Conservation (phyloP, 2,113 vertebrate genomes). For the Ancistrus triradiatus region DNA sequence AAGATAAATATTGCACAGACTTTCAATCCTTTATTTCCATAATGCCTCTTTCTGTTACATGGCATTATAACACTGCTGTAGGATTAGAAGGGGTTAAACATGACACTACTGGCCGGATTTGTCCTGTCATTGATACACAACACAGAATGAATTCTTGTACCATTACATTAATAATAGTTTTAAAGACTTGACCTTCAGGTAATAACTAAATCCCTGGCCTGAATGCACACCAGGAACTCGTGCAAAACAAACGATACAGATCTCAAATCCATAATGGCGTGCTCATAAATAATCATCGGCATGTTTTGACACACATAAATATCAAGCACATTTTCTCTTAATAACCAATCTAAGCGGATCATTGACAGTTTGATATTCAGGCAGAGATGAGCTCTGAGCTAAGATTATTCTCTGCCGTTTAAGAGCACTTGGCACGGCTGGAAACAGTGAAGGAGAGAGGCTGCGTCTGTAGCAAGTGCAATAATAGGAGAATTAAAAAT, state of each 20-base stretch:
- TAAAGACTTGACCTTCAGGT: conserved; percentile 5
- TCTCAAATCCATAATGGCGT: not conserved
- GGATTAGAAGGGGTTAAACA: too few species aligned
- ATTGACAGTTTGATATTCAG: conserved; percentile 51
- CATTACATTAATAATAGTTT: conserved; percentile 1
- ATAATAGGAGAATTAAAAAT: conserved; percentile 73
- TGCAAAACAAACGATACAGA: not conserved
- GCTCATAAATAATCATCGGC: conserved; percentile 22
- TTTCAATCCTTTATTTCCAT: too few species aligned
- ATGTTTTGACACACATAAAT: conserved; percentile 1
- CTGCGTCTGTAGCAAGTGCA: conserved; percentile 55
- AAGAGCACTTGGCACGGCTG: conserved; percentile 63
- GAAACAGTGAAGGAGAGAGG: conserved; percentile 40
- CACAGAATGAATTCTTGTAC: too few species aligned
- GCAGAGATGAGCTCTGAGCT: conserved; percentile 59
- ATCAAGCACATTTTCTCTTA: conserved; percentile 33
- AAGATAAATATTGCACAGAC: too few species aligned
- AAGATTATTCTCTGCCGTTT: conserved; percentile 54
- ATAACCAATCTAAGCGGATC: conserved; percentile 58
- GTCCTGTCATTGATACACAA: too few species aligned
- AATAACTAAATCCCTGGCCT: not conserved
- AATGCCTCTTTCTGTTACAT: too few species aligned
- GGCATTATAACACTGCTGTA: too few species aligned
- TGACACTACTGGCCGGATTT: too few species aligned
- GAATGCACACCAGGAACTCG: not conserved